A percentile compares a stretch with the other conserved stretches of the same genome.
phyloP scores from a whole-genome alignment of 1,140 invertebrate genomes.

The Battus philenor region DNA sequence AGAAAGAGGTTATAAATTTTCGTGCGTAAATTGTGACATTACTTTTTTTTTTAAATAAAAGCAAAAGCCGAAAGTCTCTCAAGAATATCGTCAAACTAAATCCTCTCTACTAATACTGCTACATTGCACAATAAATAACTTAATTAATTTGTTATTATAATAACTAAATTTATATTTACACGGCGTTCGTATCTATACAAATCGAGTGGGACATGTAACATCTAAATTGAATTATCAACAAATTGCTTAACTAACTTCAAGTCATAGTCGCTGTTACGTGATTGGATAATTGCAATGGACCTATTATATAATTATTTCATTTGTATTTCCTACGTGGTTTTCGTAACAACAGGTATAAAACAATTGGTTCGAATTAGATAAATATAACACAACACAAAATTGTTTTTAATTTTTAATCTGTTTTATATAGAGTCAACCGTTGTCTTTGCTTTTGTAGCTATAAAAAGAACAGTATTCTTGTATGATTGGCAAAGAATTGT shows the following conservation, averaged over 20 bases:
- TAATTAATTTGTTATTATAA: slow-evolving; percentile 39
- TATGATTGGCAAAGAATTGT: too few relatives aligned
- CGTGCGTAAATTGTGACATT: not conserved
- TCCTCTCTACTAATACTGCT: slow-evolving; percentile 57
- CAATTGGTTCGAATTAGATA: too few relatives aligned
- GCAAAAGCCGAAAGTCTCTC: slow-evolving; percentile 1
- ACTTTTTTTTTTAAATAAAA: slow-evolving; percentile 1
- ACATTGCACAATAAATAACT: slow-evolving; percentile 73
- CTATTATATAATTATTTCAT: slow-evolving; percentile 8
- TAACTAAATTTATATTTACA: slow-evolving; percentile 23
- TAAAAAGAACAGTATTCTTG: too few relatives aligned
- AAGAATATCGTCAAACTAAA: slow-evolving; percentile 24
- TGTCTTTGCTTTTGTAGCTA: too few relatives aligned
- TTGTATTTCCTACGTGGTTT: not conserved
- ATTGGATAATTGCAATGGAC: slow-evolving; percentile 7
- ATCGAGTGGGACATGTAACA: slow-evolving; percentile 32
- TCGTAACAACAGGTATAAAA: too few relatives aligned
- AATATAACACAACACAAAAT: too few relatives aligned
- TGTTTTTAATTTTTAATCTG: too few relatives aligned
- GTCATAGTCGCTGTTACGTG: not conserved
- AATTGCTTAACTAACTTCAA: slow-evolving; percentile 12
- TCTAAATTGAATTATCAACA: slow-evolving; percentile 9
- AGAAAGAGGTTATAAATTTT: not conserved
- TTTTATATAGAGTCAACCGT: too few relatives aligned
- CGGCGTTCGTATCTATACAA: slow-evolving; percentile 33